A percentile compares a stretch with the other conserved stretches of the same genome.
These are phyloP conservation scores for Leptothorax acervorum DNA, from an alignment of 2,888 invertebrate genomes.

Conservation along the genomic window DNA sequence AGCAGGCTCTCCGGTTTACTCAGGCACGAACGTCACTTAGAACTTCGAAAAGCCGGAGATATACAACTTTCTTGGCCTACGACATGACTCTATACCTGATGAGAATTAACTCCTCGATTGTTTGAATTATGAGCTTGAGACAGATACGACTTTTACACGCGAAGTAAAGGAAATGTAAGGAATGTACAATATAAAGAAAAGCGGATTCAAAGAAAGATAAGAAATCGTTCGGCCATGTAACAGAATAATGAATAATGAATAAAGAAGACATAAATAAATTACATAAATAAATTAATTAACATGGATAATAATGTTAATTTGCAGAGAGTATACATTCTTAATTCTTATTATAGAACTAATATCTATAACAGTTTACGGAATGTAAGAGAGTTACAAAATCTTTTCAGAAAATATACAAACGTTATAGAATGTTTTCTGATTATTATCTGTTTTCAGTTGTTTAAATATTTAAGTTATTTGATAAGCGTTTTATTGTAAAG, in stretches of 20 bases:
- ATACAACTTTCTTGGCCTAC: slow-evolving; percentile 70
- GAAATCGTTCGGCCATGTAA: not conserved
- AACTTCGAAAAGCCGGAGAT: slow-evolving; percentile 73
- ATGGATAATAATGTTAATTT: not conserved
- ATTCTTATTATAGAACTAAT: not conserved
- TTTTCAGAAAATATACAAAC: not conserved
- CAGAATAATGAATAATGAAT: not conserved
- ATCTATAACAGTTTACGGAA: not conserved
- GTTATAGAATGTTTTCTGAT: not conserved
- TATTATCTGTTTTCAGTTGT: not conserved
- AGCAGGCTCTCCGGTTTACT: slow-evolving; percentile 60
- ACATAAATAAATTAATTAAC: not conserved
- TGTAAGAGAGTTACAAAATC: not conserved
- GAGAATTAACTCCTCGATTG: slow-evolving; percentile 64
- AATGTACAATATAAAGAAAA: slow-evolving; percentile 13
- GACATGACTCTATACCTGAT: slow-evolving; percentile 63
- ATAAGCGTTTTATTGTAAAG: not conserved
- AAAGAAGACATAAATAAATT: not conserved
- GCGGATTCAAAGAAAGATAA: not conserved
- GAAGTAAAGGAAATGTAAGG: slow-evolving; percentile 47
- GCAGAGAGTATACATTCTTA: not conserved
- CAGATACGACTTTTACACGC: slow-evolving; percentile 58
- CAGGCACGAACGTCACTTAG: slow-evolving; percentile 67
- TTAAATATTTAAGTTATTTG: not conserved
- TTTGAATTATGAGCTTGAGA: slow-evolving; percentile 68